Base-by-base conservation (phyloP, 2,113 vertebrate species). In the Colistium nudipinnis region DNA sequence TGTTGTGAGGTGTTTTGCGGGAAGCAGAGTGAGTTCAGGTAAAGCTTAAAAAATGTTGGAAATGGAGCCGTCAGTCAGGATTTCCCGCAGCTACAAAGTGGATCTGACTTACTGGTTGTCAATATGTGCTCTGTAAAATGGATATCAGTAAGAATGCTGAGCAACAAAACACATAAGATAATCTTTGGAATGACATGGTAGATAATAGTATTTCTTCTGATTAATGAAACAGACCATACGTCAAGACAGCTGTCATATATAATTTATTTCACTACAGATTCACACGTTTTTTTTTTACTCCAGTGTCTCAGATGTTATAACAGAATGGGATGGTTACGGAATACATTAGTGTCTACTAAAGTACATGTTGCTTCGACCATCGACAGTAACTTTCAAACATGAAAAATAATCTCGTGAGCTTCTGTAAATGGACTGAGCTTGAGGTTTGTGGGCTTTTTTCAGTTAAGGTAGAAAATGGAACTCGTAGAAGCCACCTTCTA, bases 181-280 rank as follows among this genome's bases (percentile, higher is more conserved):
- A 0, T n/a, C n/a, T n/a, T n/a, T n/a, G n/a, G n/a, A n/a, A n/a
- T n/a, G n/a, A 45, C 9, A 27, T 6, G 17, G 33, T 10, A 41
- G 1, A 0, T 6, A 61, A 25, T 9, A 12, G 9, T 35, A 4
- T 31, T 30, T 8, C 24, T 1, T 20, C 6, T 12, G 22, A 57
- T 57, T 13, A 20, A 54, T 12, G 7, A 44, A 13, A 8, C 12
- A 30, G 3, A 22, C 0, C n/a, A 41, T n/a, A 25, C 62, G 27
- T 17, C 35, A 48, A 68, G 3, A 53, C 9, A 9, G 16, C 44
- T 20, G 11, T 64, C 31, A 56, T 19, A 27, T 10, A 60, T 55
- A 5, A 62, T 88, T 85, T 84, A 88, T 85, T 89, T 67, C 7
- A 53, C 53, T 13, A 43, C 25, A 61, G 45, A 49, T 39, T 38